phyloP scores from a whole-genome alignment of 1,140 invertebrate genomes.

The Lethocerus indicus region DNA sequence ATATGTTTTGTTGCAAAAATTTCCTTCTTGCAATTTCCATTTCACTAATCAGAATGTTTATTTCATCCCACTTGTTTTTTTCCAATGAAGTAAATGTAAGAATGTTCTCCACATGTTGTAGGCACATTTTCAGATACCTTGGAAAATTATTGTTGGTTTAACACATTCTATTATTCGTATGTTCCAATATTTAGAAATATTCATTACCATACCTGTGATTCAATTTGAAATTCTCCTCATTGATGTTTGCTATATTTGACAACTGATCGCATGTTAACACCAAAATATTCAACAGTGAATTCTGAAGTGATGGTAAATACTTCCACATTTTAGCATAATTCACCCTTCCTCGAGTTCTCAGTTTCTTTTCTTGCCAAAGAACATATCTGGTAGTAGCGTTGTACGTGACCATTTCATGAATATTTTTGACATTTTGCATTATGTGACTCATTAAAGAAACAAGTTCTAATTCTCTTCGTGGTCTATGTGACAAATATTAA shows the following conservation, averaged over 20 bases:
- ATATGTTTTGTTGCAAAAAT: too few relatives aligned
- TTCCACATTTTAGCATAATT: background rate
- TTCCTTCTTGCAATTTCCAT: too few relatives aligned
- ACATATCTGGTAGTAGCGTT: background rate
- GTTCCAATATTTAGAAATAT: too few relatives aligned
- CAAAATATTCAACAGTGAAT: background rate
- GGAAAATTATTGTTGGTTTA: too few relatives aligned
- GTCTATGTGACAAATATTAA: background rate
- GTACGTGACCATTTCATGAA: background rate
- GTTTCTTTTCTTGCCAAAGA: background rate
- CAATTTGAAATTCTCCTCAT: background rate
- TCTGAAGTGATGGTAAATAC: background rate
- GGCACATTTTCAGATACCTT: background rate
- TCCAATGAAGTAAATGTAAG: background rate
- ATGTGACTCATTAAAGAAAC: background rate
- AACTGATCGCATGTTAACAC: background rate
- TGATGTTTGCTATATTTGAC: background rate
- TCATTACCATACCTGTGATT: background rate
- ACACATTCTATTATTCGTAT: too few relatives aligned
- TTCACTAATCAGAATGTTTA: too few relatives aligned
- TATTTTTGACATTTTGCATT: background rate
- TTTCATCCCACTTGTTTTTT: conserved; percentile 3
- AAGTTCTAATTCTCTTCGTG: background rate
- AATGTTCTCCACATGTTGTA: background rate
- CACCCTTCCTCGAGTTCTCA: background rate